Evolutionary conservation across 1,140 invertebrate genomes (phyloP), one percentile per base, ranked within the genome.

Genomic region (Drosophila prosaltans): DNA sequence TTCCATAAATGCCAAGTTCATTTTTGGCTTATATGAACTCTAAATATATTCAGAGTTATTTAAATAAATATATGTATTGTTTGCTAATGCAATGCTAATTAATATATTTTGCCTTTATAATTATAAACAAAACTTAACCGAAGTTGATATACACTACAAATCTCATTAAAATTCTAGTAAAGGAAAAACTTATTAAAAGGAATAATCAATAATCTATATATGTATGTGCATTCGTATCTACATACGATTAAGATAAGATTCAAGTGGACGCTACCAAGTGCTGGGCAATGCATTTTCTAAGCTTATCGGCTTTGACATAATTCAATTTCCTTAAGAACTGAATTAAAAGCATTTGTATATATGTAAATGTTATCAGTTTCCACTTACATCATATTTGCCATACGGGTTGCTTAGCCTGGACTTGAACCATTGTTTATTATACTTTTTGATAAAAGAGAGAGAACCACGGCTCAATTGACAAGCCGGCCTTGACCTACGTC

Each of bases 401-500:
- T 9, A 54, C 32, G 16, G 59, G 9, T 8, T 9, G 26, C 4
- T 43, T 61, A 26, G 36, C 26, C 32, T 21, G 16, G 32, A 30
- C 30, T 58, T 59, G 57, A 59, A 21, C 55, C 55, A 59, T 21
- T 40, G 57, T 59, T 59, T 51, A 48, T 48, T 8, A 48, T 48
- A 48, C 45, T 10, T 51, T 51, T 59, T 40, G 32, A 65, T 21
- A 36, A n/a, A 54, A 66, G 41, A 24, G 64, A 26, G 64, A 26
- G 63, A 16, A 60, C 8, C 45, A 51, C 26, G 45, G 59, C 48
- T 21, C 43, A 55, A 45, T 57, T 30, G 30, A 39, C 54, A 82
- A 84, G 80, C 73, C 74, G 82, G 71, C 86, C 88, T 90, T 90
- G 86, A 90, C 86, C 86, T 91, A 90, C 76, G 79, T 63, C 81